Base-by-base conservation (phyloP, 2,797 vertebrate species). In the Melanotaenia maccullochi region DNA sequence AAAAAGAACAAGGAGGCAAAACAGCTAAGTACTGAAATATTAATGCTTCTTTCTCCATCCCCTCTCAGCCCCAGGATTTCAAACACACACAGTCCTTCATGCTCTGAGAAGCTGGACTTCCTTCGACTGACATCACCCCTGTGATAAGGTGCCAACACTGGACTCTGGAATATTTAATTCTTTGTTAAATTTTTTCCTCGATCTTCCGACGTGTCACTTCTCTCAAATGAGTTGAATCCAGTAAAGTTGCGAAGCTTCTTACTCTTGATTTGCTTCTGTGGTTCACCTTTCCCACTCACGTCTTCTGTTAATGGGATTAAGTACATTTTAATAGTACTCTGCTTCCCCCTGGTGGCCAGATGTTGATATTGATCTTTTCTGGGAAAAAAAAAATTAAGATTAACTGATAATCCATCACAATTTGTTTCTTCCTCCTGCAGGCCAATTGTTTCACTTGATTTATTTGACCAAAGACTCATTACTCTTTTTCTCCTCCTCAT, bases 61-160 rank as follows among this genome's bases (percentile, higher is more conserved):
- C 25, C 20, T 38, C 18, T 28, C 81, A 92, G 89, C 84, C 89
- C 38, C 94, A 97, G 95, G 96, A 99, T 88, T 99, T 99, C 93
- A 99, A 96, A 95, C 98, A 99, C 86, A 99, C 96, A 66, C 97
- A 98, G 88, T 99, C 98, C 7, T 99, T 99, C 92, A 94, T 95
- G 94, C 92, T 95, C 79, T 95, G 91, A 95, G 90, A 87, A 81
- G 74, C 78, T 28, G 82, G 82, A 77, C 85, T 86, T 81, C 77
- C 70, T 73, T 22, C 18, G 44, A 73, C 38, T 42, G 54, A 81
- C 35, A 24, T 44, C 60, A 11, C 64, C 51, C 49, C 38, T 2
- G 25, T 56, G 66, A 81, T 54, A 82, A 73, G 76, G 83, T 85
- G 88, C 86, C 90, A 91, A 89, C 71, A 75, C 77, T 84, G 85